phyloP scores from a whole-genome alignment of 2,888 invertebrate species.

The Adineta ricciae region DNA sequence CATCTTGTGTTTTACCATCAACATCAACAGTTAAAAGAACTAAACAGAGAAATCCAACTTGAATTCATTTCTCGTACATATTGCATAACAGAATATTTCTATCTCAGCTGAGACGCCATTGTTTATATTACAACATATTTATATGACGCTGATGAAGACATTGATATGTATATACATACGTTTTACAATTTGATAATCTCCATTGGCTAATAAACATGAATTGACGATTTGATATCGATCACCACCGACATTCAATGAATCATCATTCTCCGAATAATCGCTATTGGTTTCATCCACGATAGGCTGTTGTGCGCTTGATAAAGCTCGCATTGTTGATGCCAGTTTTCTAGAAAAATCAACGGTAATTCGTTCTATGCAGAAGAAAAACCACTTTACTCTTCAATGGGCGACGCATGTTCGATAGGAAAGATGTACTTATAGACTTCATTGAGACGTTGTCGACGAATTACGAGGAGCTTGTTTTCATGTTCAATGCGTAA shows the following conservation, averaged over 20 bases:
- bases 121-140: too few species aligned
- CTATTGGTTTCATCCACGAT: constrained; percentile 60
- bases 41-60: not conserved
- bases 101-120: too few species aligned
- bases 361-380: not conserved
- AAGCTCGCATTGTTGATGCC: constrained; percentile 3
- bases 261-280: not conserved
- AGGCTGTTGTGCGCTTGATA: constrained; percentile 52
- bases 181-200: constrained; percentile 57
- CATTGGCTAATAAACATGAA: constrained; percentile 71
- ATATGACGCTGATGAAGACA: too few species aligned
- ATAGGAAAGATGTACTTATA: constrained; percentile 39
- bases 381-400: not conserved
- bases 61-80: not conserved
- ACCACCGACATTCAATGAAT: constrained; percentile 60
- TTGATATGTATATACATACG: not conserved
- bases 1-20: not conserved
- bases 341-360: too few species aligned
- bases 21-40: not conserved
- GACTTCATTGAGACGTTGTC: constrained; percentile 36
- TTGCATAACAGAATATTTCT: not conserved
- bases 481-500: constrained; percentile 33
- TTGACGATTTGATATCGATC: constrained; percentile 67
- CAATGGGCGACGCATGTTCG: constrained; percentile 38
- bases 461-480: constrained; percentile 35